Conservation (phyloP, 53 echinoderm and acorn worm species). For the Holothuria leucospilota region DNA sequence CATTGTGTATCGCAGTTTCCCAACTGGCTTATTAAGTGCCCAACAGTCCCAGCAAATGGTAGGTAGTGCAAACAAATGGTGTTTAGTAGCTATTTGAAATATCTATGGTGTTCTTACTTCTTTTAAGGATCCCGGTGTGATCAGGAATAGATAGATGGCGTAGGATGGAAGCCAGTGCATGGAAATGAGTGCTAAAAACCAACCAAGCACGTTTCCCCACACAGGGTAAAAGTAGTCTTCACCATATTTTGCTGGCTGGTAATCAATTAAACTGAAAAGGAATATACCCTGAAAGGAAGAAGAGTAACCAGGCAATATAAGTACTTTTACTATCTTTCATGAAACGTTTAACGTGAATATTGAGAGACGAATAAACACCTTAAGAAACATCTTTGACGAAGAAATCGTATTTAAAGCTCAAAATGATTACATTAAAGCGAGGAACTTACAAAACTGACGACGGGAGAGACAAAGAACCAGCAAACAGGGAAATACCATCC, state of each 20-base stretch:
- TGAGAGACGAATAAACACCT: no score
- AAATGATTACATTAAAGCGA: no score
- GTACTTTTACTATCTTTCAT: no score
- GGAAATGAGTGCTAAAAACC: constrained; percentile 90
- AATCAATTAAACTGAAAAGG: constrained; percentile 88
- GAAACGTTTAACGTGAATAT: no score
- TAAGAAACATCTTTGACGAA: no score
- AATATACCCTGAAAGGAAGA: constrained; percentile 75
- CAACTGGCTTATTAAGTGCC: no score
- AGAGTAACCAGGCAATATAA: background rate
- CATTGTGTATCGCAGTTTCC: no score
- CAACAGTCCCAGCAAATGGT: no score
- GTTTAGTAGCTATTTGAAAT: no score
- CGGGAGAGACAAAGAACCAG: constrained; percentile 80
- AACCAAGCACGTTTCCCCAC: constrained; percentile 88
- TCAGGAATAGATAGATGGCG: constrained; percentile 80
- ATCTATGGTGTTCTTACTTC: constrained; percentile 65
- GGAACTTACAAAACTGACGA: constrained; percentile 84
- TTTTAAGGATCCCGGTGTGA: constrained; percentile 76
- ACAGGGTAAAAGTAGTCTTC: constrained; percentile 78
- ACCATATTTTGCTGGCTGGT: constrained; percentile 84
- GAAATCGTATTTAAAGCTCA: no score
- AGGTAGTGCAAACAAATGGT: no score
- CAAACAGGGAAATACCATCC: constrained; percentile 89
- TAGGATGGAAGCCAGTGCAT: constrained; percentile 94